Evolutionary conservation across 1,140 invertebrate species (phyloP).

Genomic region (Leucophenga varia): DNA sequence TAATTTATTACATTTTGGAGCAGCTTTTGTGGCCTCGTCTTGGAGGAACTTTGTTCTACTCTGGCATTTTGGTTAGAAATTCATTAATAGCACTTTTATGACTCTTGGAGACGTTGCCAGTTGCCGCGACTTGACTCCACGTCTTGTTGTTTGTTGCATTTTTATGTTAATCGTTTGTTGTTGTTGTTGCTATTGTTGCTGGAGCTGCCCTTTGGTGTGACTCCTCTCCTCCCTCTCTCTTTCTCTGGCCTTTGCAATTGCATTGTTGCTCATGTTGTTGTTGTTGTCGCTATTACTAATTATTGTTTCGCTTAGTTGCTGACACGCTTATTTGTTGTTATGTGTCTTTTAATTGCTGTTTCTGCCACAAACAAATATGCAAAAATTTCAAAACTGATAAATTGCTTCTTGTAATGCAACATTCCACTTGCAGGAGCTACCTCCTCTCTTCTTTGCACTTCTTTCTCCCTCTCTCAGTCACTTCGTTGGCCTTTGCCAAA

Average conservation of each 20-base stretch:
- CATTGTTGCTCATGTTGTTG: constrained; percentile 27
- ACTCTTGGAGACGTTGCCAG: constrained; percentile 33
- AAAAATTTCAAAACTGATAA: constrained; percentile 40
- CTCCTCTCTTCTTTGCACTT: too few relatives aligned
- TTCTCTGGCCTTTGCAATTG: too few relatives aligned
- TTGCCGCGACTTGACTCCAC: too few relatives aligned
- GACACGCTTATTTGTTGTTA: constrained; percentile 53
- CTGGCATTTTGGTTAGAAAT: constrained; percentile 49
- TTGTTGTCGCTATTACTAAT: constrained; percentile 37
- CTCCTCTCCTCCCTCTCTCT: too few relatives aligned
- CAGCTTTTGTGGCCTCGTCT: constrained; percentile 26
- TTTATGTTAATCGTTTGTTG: constrained; percentile 55
- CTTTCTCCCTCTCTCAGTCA: too few relatives aligned
- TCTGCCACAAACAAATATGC: too few relatives aligned
- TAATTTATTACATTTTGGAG: constrained; percentile 49
- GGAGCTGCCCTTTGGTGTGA: too few relatives aligned
- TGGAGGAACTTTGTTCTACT: too few relatives aligned
- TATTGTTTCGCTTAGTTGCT: constrained; percentile 44
- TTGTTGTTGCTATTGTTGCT: too few relatives aligned
- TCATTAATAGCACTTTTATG: constrained; percentile 54
- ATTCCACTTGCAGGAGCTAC: too few relatives aligned
- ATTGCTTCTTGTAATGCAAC: constrained; percentile 46
- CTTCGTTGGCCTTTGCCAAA: too few relatives aligned
- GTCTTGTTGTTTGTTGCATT: too few relatives aligned
- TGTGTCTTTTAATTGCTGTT: constrained; percentile 54